Conservation (phyloP, 2,888 invertebrate genomes). For the Acholoe squamosa region DNA sequence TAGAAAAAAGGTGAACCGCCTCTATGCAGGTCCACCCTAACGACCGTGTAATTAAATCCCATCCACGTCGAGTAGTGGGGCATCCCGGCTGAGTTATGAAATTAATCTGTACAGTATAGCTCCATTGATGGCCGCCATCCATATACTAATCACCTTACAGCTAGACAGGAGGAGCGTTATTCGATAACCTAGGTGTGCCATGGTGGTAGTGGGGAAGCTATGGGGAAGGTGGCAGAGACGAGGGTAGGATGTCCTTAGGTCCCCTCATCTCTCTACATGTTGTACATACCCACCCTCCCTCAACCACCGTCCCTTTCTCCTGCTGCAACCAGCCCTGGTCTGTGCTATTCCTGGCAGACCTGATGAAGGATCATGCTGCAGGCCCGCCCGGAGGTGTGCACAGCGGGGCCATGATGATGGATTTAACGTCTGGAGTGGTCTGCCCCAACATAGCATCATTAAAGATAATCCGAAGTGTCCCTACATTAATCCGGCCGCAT, state of each 20-base stretch:
- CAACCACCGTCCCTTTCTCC: neutral
- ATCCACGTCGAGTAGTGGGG: no score
- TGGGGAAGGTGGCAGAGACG: neutral
- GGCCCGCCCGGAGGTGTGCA: neutral
- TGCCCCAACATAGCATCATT: conserved; percentile 51
- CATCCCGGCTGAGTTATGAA: no score
- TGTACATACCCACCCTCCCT: neutral
- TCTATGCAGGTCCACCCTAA: no score
- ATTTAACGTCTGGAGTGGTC: conserved; percentile 21
- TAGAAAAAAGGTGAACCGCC: no score
- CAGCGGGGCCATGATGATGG: conserved; percentile 7
- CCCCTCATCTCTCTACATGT: neutral
- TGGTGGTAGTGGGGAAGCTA: no score
- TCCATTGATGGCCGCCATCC: no score
- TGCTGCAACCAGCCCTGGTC: neutral
- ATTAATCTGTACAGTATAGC: no score
- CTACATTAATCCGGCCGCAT: conserved; percentile 37
- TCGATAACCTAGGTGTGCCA: no score
- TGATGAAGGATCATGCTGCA: conserved; percentile 1
- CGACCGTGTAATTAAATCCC: no score
- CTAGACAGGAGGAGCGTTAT: no score
- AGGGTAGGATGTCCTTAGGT: neutral
- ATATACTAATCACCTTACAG: no score
- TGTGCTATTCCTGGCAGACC: conserved; percentile 25
- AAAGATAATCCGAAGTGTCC: conserved; percentile 46